A percentile compares a stretch with the other conserved stretches of the same genome.
These are phyloP conservation scores for Myotis daubentonii DNA, from an alignment of 2,797 vertebrate genomes.

Conservation along the genomic window DNA sequence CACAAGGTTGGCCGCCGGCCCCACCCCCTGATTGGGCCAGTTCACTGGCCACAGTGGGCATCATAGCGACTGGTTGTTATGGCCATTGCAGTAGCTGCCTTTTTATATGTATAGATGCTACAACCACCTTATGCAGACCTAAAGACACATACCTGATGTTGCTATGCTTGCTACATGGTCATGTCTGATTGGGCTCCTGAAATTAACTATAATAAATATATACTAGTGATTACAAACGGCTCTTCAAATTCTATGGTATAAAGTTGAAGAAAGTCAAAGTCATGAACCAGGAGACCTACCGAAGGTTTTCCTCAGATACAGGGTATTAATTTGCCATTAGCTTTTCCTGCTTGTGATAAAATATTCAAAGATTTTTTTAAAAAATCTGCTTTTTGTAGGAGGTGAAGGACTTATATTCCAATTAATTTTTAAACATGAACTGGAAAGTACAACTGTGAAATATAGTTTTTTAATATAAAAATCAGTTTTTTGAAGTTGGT, in stretches of 20 bases:
- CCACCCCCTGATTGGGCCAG: no score
- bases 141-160: neutral
- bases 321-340: neutral
- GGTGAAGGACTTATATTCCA: neutral
- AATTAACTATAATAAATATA: constrained; percentile 17
- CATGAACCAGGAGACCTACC: neutral
- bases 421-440: neutral
- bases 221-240: neutral
- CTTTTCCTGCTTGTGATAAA: neutral
- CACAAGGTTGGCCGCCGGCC: fast-evolving
- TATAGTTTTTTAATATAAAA: neutral
- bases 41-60: no score
- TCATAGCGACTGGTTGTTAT: no score
- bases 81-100: no score
- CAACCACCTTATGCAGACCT: neutral
- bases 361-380: neutral
- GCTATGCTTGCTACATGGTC: neutral
- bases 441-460: neutral
- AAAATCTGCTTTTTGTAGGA: neutral
- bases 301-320: neutral
- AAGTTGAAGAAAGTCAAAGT: neutral
- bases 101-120: neutral
- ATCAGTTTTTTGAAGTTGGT: neutral
- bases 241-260: neutral
- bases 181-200: neutral